Conservation (phyloP, 2,113 vertebrate species). For the Engystomops pustulosus region DNA sequence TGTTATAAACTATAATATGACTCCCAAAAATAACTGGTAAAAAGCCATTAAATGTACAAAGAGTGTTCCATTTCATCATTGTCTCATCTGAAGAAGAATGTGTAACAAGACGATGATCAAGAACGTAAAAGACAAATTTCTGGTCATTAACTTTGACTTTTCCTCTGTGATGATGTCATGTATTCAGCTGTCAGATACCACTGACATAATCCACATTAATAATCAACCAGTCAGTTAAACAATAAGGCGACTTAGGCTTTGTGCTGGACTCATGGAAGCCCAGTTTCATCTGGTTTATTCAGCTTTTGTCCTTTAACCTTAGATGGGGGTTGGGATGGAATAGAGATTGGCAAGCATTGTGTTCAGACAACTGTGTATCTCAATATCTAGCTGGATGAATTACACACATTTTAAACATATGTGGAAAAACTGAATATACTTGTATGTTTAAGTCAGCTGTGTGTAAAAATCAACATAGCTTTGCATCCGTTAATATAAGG, state of each 20-base stretch:
- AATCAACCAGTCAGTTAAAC: conserved; percentile 20
- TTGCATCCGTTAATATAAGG: not conserved
- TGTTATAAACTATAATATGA: too few relatives aligned
- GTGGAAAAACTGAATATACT: not conserved
- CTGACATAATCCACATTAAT: conserved; percentile 19
- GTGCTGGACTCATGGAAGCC: conserved; percentile 5
- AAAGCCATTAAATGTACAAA: not conserved
- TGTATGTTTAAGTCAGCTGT: not conserved
- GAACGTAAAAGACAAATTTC: too few relatives aligned
- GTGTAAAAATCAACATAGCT: not conserved
- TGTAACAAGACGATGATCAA: not conserved
- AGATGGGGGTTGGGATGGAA: conserved; percentile 21
- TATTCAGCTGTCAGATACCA: conserved; percentile 14
- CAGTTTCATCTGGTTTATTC: conserved; percentile 32
- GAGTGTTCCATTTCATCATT: not conserved
- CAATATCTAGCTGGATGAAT: not conserved
- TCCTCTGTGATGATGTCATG: not conserved
- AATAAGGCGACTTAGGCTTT: conserved; percentile 7
- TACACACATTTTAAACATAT: not conserved
- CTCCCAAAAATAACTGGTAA: too few relatives aligned
- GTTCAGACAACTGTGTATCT: not conserved
- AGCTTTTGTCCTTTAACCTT: conserved; percentile 36
- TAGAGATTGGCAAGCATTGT: not conserved
- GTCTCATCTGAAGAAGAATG: not conserved
- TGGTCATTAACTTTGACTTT: not conserved